Evolutionary conservation across 23 tunicate species (phyloP).

Genomic region (Botrylloides violaceus): DNA sequence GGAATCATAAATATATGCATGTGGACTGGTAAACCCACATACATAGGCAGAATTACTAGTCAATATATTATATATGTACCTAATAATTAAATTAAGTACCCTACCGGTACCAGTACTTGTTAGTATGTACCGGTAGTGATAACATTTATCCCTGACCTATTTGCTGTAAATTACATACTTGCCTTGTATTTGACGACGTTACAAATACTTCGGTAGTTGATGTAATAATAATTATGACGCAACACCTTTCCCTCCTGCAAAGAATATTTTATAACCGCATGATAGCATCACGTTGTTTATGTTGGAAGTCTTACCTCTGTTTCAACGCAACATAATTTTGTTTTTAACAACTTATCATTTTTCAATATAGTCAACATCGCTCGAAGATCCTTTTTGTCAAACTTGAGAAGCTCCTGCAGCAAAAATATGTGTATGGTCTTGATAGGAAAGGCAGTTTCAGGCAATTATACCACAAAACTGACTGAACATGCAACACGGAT

Average conservation of each 20-base stretch:
- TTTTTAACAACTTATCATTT: conserved; percentile 71
- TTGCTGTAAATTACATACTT: neutral
- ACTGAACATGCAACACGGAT: neutral
- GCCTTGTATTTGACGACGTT: conserved; percentile 88
- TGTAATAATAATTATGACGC: conserved; percentile 69
- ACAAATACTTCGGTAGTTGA: conserved; percentile 75
- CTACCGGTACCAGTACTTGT: too few relatives aligned
- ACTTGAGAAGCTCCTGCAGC: conserved; percentile 56
- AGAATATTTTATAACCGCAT: neutral
- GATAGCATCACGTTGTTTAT: neutral
- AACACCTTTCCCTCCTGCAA: conserved; percentile 61
- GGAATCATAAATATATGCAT: too few relatives aligned
- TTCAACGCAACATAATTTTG: conserved; percentile 57
- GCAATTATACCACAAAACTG: neutral
- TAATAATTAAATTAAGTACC: too few relatives aligned
- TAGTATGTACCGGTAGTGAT: too few relatives aligned
- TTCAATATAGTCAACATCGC: conserved; percentile 47
- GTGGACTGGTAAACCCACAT: too few relatives aligned
- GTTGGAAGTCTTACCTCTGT: conserved; percentile 33
- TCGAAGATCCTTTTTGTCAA: conserved; percentile 84
- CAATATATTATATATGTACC: too few relatives aligned
- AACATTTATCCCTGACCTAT: too few relatives aligned
- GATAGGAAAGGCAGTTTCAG: neutral
- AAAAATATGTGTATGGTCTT: neutral
- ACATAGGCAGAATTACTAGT: too few relatives aligned